Conservation (phyloP, 2,113 vertebrate species). For the Cyanoderma ruficeps region DNA sequence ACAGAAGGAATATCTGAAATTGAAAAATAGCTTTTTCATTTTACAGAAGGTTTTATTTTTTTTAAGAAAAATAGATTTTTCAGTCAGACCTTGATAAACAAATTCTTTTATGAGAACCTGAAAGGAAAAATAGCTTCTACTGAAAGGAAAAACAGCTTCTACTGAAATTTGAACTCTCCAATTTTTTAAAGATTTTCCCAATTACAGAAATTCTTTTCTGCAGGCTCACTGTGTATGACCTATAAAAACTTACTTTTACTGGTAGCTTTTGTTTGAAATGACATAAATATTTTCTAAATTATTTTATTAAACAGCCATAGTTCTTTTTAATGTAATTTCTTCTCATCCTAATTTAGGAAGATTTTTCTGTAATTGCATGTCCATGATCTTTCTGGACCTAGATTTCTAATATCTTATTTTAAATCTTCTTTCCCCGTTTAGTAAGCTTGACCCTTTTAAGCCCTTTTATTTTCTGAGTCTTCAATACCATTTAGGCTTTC, state of each 20-base stretch:
- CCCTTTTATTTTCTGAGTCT: background rate
- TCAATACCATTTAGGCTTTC: background rate
- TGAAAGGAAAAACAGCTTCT: background rate
- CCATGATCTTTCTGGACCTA: background rate
- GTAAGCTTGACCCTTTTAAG: background rate
- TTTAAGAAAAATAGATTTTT: background rate
- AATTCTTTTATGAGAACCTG: background rate
- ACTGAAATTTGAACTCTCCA: background rate
- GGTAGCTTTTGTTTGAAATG: background rate
- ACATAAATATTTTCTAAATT: background rate
- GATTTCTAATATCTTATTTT: background rate
- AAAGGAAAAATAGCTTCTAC: background rate
- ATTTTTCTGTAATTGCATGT: background rate
- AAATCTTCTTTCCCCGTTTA: background rate
- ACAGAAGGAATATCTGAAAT: background rate
- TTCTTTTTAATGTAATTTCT: background rate
- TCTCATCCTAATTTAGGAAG: background rate
- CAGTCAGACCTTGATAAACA: background rate
- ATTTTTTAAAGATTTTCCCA: background rate
- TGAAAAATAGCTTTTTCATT: background rate
- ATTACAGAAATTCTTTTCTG: background rate
- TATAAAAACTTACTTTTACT: background rate
- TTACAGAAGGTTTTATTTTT: background rate
- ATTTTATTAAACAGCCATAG: background rate
- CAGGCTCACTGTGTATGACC: background rate